These are phyloP conservation scores for Hippocampus kuda DNA, from an alignment of 2,797 vertebrate genomes.

Conservation along the genomic window DNA sequence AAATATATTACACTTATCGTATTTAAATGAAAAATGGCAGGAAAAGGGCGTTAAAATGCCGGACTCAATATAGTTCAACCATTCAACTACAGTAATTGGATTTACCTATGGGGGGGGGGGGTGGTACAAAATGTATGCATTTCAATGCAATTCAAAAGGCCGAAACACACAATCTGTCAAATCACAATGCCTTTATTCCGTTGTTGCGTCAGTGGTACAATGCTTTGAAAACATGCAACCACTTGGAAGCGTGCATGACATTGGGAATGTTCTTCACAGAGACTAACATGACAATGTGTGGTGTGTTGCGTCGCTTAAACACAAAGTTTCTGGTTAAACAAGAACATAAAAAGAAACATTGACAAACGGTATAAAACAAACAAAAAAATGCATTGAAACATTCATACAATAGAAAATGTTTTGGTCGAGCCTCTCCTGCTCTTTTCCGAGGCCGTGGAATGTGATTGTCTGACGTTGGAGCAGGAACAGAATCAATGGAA, in stretches of 20 bases:
- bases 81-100: too few relatives aligned
- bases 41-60: too few relatives aligned
- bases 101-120: too few relatives aligned
- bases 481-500: constrained; percentile 31
- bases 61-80: too few relatives aligned
- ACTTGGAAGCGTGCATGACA: constrained; percentile 76
- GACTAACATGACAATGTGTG: constrained; percentile 57
- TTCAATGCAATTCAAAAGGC: not conserved
- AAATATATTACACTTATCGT: too few relatives aligned
- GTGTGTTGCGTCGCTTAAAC: constrained; percentile 62
- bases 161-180: not conserved
- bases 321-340: constrained; percentile 60
- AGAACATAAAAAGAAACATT: constrained; percentile 49
- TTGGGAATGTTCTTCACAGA: constrained; percentile 58
- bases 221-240: constrained; percentile 67
- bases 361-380: constrained; percentile 29
- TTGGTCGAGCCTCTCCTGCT: constrained; percentile 56
- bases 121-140: not conserved
- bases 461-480: constrained; percentile 62
- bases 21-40: too few relatives aligned
- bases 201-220: constrained; percentile 82
- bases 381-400: constrained; percentile 45
- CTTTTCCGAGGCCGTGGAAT: constrained; percentile 58
- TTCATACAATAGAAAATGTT: constrained; percentile 50
- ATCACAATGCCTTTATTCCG: constrained; percentile 89